Conservation (phyloP, 2,113 vertebrate species). For the Sphaerodactylus townsendi region DNA sequence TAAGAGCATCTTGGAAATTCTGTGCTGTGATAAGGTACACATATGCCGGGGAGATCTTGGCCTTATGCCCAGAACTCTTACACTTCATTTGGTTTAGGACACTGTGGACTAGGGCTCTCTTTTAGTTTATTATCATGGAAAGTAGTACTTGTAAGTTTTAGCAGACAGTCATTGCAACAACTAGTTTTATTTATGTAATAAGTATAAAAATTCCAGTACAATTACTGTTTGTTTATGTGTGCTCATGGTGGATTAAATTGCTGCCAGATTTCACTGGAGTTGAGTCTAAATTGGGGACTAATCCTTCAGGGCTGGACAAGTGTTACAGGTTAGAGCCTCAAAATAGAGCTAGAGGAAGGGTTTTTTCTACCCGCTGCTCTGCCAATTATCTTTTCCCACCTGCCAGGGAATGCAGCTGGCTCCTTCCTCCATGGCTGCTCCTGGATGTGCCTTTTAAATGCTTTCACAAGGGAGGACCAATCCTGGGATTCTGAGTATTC, state of each 20-base stretch:
- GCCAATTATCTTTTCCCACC: no score
- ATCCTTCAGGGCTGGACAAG: no score
- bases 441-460: no score
- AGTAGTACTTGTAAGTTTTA: neutral
- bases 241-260: neutral
- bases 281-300: no score
- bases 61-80: conserved; percentile 14
- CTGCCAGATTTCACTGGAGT: no score
- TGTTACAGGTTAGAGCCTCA: no score
- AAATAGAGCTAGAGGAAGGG: no score
- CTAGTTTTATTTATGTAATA: neutral
- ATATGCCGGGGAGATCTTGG: conserved; percentile 1
- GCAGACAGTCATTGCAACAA: neutral
- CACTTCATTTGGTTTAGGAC: neutral
- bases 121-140: conserved; percentile 1
- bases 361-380: no score
- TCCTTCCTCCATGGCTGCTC: no score
- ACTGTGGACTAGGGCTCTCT: neutral
- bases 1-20: conserved; percentile 27
- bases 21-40: neutral
- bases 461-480: no score
- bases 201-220: neutral
- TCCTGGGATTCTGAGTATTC: no score
- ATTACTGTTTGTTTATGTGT: neutral
- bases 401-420: no score